phyloP scores from a whole-genome alignment of 2,113 vertebrate genomes.

The Tachysurus fulvidraco region DNA sequence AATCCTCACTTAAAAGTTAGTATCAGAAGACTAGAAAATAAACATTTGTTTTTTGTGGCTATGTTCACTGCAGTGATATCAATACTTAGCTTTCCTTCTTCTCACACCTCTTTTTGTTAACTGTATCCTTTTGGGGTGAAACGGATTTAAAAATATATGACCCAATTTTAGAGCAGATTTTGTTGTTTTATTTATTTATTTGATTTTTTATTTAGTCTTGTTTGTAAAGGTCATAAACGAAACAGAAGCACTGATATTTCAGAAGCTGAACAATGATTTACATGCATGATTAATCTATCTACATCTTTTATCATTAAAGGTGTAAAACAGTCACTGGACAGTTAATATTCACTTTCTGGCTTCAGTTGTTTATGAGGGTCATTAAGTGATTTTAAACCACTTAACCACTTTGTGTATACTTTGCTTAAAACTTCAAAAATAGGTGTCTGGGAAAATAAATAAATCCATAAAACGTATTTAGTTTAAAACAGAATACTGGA shows the following conservation, averaged over 20 bases:
- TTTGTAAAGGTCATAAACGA: neutral
- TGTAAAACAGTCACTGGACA: neutral
- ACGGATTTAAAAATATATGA: neutral
- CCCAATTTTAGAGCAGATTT: neutral
- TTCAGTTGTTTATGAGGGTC: neutral
- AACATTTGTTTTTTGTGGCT: neutral
- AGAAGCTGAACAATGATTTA: too few relatives aligned
- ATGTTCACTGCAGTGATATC: neutral
- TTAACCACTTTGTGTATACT: neutral
- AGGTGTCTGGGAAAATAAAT: neutral
- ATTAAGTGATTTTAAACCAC: neutral
- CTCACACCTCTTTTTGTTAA: neutral
- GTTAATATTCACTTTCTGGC: neutral
- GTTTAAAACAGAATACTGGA: neutral
- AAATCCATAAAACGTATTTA: neutral
- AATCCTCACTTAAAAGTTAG: neutral
- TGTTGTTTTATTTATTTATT: too few relatives aligned
- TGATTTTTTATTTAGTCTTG: neutral
- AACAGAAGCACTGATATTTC: neutral
- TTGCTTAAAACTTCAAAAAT: neutral
- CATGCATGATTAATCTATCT: neutral
- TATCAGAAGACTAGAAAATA: neutral
- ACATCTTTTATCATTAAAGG: neutral
- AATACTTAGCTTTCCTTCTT: neutral
- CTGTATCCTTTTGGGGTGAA: too few relatives aligned